These are phyloP conservation scores for Macrosiphum euphorbiae DNA, from an alignment of 2,888 invertebrate genomes.

Conservation along the genomic window DNA sequence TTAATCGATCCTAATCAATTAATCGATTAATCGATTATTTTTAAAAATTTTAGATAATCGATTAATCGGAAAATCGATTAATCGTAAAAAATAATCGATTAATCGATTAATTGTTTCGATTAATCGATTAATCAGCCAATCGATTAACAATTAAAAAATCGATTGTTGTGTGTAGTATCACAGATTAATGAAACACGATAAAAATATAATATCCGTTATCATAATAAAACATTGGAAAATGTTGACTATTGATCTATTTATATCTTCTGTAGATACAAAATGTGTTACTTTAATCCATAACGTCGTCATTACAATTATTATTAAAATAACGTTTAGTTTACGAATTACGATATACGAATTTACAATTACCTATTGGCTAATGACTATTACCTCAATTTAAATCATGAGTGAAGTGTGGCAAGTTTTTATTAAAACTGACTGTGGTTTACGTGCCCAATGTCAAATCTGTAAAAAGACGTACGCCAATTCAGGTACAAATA, in stretches of 20 bases:
- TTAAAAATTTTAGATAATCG: not conserved
- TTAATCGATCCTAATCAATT: too few species aligned
- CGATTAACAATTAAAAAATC: not conserved
- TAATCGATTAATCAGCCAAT: not conserved
- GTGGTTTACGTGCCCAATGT: not conserved
- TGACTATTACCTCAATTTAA: too few species aligned
- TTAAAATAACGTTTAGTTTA: not conserved
- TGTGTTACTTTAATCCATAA: not conserved
- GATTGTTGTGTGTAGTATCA: not conserved
- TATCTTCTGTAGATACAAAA: not conserved
- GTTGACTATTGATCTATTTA: not conserved
- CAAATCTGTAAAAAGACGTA: not conserved
- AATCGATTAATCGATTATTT: conserved; percentile 4
- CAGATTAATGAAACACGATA: not conserved
- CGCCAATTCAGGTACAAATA: conserved; percentile 14
- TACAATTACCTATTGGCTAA: too few species aligned
- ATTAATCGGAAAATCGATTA: not conserved
- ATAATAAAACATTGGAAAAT: not conserved
- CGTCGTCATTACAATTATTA: not conserved
- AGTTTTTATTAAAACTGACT: conserved; percentile 5
- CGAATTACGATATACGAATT: too few species aligned
- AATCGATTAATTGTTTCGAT: not conserved
- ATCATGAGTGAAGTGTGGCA: conserved; percentile 37
- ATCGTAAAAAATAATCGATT: not conserved
- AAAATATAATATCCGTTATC: not conserved